Evolutionary conservation across 2,797 vertebrate genomes (phyloP).

Genomic region (Takifugu rubripes): DNA sequence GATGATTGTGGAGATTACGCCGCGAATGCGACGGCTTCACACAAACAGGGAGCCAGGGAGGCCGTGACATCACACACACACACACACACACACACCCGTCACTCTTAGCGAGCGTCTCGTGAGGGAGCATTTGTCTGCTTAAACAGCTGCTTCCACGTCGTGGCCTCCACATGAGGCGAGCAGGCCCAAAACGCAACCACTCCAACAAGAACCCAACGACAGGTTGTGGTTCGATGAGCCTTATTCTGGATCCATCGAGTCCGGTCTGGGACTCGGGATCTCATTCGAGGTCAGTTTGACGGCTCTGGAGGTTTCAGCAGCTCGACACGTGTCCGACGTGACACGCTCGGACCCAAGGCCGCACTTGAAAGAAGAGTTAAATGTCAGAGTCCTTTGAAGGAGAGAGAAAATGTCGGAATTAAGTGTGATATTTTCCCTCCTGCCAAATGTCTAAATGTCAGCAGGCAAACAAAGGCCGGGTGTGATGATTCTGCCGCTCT

Average conservation of each 20-base stretch:
- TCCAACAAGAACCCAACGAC: neutral
- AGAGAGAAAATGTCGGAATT: slow-evolving; percentile 31
- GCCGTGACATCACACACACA: too few relatives aligned
- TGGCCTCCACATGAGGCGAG: slow-evolving; percentile 15
- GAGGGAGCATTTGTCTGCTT: slow-evolving; percentile 4
- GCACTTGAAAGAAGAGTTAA: slow-evolving; percentile 17
- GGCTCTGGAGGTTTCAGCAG: slow-evolving; percentile 26
- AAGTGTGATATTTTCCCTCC: slow-evolving; percentile 35
- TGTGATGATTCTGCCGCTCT: slow-evolving; percentile 30
- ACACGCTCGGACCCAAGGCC: slow-evolving; percentile 13
- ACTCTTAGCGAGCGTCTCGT: too few relatives aligned
- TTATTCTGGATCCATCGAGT: neutral
- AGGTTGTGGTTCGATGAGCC: too few relatives aligned
- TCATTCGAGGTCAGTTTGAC: neutral
- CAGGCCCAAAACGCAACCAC: neutral
- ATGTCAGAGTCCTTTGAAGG: slow-evolving; percentile 42
- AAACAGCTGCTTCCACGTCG: slow-evolving; percentile 17
- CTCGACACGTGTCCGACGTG: slow-evolving; percentile 37
- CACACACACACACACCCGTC: too few relatives aligned
- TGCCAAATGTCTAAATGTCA: slow-evolving; percentile 49
- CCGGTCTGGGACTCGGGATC: too few relatives aligned
- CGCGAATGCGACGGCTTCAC: neutral
- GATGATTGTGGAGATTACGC: too few relatives aligned
- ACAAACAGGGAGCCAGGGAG: too few relatives aligned
- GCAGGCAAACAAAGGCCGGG: slow-evolving; percentile 20